Evolutionary conservation across 2,888 invertebrate genomes (phyloP), one percentile per base, ranked within the genome.

Genomic region (Drymonia ruficornis): DNA sequence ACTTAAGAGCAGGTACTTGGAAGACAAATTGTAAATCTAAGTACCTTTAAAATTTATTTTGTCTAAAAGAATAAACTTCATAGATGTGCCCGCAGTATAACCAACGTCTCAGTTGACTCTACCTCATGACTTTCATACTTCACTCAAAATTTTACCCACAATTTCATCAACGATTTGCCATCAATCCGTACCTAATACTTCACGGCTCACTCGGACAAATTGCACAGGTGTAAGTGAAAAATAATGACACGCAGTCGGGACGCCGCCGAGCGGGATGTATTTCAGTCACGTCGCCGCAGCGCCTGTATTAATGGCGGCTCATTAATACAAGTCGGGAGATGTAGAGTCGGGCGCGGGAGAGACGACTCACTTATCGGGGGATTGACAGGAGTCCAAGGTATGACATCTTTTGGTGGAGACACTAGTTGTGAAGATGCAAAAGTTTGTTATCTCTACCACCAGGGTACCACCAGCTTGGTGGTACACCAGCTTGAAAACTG

Each of bases 181-280:
- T 49, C 50, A 50, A 50, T 50, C 13, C 42, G 13, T 23, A 29
- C n/a, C 40, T 23, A 50, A 50, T 50, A 19, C 31, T 31, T 23
- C 48, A 13, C 48, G 19, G 31, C 36, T 13, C 36, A 48, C 51
- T 48, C 43, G 45, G 61, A 64, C 70, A 68, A 69, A 66, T 68
- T 52, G 59, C 57, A 50, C 61, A 65, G 70, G 66, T 66, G 69
- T 69, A 66, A 68, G 66, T 68, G 70, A 68, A 68, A 70, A 59
- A 64, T 69, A 68, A 68, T 66, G 58, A 59, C 44, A 44, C 28
- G 44, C 44, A 19, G 44, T 23, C 44, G 44, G 44, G n/a, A 48
- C 54, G 54, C n/a, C n/a, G 47, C 34, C 49, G 54, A 58, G 48
- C 55, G 58, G 53, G 49, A 51, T 63, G 66, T 66, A 68, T 62